These are phyloP conservation scores for Proterorhinus semilunaris DNA, from an alignment of 2,113 vertebrate species.

Conservation along the genomic window DNA sequence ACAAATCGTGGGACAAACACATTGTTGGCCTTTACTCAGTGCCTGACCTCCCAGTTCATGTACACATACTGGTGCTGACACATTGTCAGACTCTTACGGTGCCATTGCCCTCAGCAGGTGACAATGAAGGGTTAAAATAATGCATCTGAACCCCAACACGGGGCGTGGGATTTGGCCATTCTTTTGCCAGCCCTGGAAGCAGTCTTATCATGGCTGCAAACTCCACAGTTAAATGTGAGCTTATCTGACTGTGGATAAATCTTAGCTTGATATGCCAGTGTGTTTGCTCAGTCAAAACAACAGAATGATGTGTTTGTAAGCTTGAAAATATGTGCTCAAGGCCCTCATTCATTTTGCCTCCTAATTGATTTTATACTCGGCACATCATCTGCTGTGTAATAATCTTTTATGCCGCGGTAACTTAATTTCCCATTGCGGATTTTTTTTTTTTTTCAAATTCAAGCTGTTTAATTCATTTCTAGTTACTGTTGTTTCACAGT, in stretches of 20 bases:
- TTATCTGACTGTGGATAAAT: slow-evolving; percentile 7
- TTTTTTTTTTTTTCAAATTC: not conserved
- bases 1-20: slow-evolving; percentile 13
- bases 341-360: slow-evolving; percentile 13
- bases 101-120: slow-evolving; percentile 48
- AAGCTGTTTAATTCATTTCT: not conserved
- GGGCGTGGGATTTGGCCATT: slow-evolving; percentile 45
- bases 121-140: slow-evolving; percentile 71
- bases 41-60: slow-evolving; percentile 42
- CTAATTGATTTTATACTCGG: slow-evolving; percentile 7
- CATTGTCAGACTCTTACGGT: slow-evolving; percentile 31
- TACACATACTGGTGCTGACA: slow-evolving; percentile 37
- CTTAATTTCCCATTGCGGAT: slow-evolving; percentile 1
- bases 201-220: slow-evolving; percentile 25
- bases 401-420: slow-evolving; percentile 6
- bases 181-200: slow-evolving; percentile 23
- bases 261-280: not conserved
- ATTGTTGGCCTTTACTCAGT: slow-evolving; percentile 28
- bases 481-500: slow-evolving; percentile 68
- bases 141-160: slow-evolving; percentile 43
- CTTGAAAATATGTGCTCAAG: slow-evolving; percentile 13
- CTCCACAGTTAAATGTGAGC: slow-evolving; percentile 11
- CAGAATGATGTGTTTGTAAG: slow-evolving; percentile 1
- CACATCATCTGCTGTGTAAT: not conserved
- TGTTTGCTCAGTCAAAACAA: slow-evolving; percentile 1